A percentile compares a stretch with the other conserved stretches of the same genome.
phyloP scores from a whole-genome alignment of 2,113 vertebrate genomes.

The Coptodon rendalli region DNA sequence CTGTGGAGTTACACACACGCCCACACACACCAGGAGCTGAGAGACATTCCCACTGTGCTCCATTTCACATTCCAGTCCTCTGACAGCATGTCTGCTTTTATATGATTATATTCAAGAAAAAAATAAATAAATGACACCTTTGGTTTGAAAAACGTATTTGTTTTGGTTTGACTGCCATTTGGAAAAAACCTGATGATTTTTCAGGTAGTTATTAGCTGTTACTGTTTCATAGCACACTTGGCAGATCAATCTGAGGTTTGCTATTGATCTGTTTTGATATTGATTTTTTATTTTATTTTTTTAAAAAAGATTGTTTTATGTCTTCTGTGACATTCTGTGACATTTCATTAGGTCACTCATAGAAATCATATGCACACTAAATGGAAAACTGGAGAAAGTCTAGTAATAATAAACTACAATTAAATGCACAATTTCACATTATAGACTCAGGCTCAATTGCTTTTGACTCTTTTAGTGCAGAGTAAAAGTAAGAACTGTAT shows the following conservation, averaged over 20 bases:
- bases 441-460: slow-evolving; percentile 13
- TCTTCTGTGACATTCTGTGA: background rate
- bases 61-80: slow-evolving; percentile 69
- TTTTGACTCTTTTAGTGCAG: slow-evolving; percentile 32
- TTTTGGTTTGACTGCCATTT: slow-evolving; percentile 29
- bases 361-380: background rate
- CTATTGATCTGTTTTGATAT: background rate
- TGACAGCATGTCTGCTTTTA: slow-evolving; percentile 74
- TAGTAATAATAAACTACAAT: slow-evolving; percentile 16
- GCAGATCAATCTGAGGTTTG: background rate
- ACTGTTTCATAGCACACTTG: background rate
- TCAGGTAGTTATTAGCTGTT: background rate
- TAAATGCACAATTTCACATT: slow-evolving; percentile 39
- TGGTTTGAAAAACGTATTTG: slow-evolving; percentile 29
- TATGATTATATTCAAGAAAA: slow-evolving; percentile 62
- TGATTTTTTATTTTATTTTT: background rate
- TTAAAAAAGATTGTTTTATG: background rate
- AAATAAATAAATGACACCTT: slow-evolving; percentile 46
- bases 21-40: slow-evolving; percentile 15
- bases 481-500: background rate
- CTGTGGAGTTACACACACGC: slow-evolving; percentile 2
- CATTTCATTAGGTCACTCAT: background rate
- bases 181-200: background rate
- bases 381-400: background rate
- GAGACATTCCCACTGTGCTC: slow-evolving; percentile 65